phyloP scores from a whole-genome alignment of 1,140 invertebrate genomes.

The Andrena cerasifolii region DNA sequence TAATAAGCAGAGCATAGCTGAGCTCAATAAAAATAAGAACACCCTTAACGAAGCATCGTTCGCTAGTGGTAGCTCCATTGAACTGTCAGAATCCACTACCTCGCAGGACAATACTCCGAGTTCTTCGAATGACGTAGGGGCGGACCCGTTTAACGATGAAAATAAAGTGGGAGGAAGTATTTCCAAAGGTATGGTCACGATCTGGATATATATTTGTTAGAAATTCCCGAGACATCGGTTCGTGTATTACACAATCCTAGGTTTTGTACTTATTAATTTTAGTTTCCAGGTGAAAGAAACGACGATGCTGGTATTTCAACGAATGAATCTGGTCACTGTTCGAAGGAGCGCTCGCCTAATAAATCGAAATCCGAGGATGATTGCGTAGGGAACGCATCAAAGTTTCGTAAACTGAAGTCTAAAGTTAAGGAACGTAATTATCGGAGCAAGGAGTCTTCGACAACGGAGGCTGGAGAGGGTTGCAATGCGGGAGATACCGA shows the following conservation, averaged over 20 bases:
- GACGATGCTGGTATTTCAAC: slow-evolving; percentile 75
- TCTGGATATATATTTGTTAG: background rate
- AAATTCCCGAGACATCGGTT: background rate
- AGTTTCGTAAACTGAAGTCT: slow-evolving; percentile 57
- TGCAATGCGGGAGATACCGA: slow-evolving; percentile 20
- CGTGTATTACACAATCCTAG: too few relatives aligned
- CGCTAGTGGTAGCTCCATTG: slow-evolving; percentile 1
- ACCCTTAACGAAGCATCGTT: too few relatives aligned
- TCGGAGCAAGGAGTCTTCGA: slow-evolving; percentile 45
- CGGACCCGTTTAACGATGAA: slow-evolving; percentile 22
- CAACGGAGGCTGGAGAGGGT: slow-evolving; percentile 18
- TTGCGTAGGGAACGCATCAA: slow-evolving; percentile 7
- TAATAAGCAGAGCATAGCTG: background rate
- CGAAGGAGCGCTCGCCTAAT: slow-evolving; percentile 66
- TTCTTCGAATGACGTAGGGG: slow-evolving; percentile 13
- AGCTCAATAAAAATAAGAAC: slow-evolving; percentile 24
- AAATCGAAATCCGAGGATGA: slow-evolving; percentile 24
- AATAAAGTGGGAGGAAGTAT: slow-evolving; percentile 49
- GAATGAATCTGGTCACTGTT: slow-evolving; percentile 73
- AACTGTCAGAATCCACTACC: slow-evolving; percentile 34
- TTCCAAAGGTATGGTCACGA: slow-evolving; percentile 35
- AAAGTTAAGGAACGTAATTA: slow-evolving; percentile 66
- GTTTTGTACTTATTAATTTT: slow-evolving; percentile 3
- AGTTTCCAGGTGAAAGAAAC: slow-evolving; percentile 59
- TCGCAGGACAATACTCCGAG: slow-evolving; percentile 38